Conservation (phyloP, 2,888 invertebrate genomes). For the Ariolimax columbianus region DNA sequence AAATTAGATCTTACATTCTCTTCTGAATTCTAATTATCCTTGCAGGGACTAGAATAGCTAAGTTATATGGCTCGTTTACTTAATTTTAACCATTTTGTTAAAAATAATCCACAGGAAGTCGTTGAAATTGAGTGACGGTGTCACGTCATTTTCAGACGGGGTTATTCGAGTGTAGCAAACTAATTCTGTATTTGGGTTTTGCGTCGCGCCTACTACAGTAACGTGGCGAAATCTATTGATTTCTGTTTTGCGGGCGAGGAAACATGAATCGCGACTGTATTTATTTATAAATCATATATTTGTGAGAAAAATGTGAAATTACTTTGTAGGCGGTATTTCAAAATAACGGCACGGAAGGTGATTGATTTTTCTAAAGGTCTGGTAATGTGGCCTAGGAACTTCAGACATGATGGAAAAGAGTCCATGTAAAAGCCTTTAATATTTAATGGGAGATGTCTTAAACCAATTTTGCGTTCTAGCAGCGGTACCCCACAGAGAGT, state of each 20-base stretch:
- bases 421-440: too few species aligned
- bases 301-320: background rate
- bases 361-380: too few species aligned
- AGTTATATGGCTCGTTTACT: background rate
- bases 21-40: too few species aligned
- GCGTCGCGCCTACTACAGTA: background rate
- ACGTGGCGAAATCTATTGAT: background rate
- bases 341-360: too few species aligned
- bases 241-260: background rate
- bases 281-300: background rate
- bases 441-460: too few species aligned
- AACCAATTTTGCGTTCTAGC: too few species aligned
- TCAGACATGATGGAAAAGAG: too few species aligned
- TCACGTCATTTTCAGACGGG: background rate
- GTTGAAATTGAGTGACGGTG: background rate
- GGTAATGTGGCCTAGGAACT: too few species aligned
- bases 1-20: too few species aligned
- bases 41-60: background rate
- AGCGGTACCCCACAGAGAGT: too few species aligned
- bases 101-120: background rate
- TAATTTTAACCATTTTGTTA: background rate
- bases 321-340: too few species aligned
- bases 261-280: background rate
- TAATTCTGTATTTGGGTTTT: background rate
- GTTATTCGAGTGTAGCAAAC: background rate